A percentile compares a stretch with the other conserved stretches of the same genome.
These are phyloP conservation scores for Stramonita haemastoma DNA, from an alignment of 2,888 invertebrate genomes.

Conservation along the genomic window DNA sequence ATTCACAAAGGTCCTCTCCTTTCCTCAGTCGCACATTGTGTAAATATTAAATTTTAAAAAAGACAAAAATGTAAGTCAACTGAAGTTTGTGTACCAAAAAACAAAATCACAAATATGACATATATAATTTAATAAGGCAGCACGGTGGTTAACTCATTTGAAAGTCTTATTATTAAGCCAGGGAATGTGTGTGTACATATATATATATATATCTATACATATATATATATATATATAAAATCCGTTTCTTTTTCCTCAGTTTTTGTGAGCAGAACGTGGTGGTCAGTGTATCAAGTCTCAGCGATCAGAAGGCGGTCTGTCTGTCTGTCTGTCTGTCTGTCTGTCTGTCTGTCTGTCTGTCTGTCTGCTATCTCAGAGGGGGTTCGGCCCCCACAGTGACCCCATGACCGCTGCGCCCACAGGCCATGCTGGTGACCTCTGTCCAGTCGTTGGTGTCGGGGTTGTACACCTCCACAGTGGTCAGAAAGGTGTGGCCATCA, in stretches of 20 bases:
- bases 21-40: too few relatives aligned
- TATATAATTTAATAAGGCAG: too few relatives aligned
- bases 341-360: neutral
- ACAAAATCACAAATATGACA: too few relatives aligned
- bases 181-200: neutral
- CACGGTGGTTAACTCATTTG: too few relatives aligned
- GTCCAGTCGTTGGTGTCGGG: constrained; percentile 87
- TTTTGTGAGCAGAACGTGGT: too few relatives aligned
- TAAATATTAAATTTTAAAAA: too few relatives aligned
- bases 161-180: too few relatives aligned
- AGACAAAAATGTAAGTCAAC: too few relatives aligned
- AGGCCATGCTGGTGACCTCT: constrained; percentile 86
- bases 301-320: neutral
- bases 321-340: neutral
- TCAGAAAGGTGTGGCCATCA: constrained; percentile 90
- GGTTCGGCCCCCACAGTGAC: constrained; percentile 88
- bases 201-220: neutral
- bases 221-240: neutral
- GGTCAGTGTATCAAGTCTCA: too few relatives aligned
- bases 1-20: too few relatives aligned
- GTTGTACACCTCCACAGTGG: constrained; percentile 92
- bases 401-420: constrained; percentile 93
- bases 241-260: neutral
- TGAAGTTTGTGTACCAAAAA: too few relatives aligned
- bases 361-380: constrained; percentile 53